Base-by-base conservation (phyloP, 1,140 invertebrate species). In the Drosophila sp. region DNA sequence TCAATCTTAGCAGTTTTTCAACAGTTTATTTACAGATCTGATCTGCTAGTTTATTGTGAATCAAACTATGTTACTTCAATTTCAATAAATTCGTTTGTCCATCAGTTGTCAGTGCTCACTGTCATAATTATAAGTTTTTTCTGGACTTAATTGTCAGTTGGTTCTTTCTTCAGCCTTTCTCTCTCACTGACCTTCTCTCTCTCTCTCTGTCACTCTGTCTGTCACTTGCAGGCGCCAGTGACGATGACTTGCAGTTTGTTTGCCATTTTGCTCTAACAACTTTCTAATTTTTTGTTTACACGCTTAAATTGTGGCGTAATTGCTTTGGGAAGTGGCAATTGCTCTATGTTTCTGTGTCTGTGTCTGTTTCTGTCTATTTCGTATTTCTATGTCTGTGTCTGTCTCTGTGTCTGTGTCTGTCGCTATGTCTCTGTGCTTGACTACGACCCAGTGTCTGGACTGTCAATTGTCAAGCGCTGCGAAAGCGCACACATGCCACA, bases 281-380 rank as follows among this genome's bases (percentile, higher is more conserved):
- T 87, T 87, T 89, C 79, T 87, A 89, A 89, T 89, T 89, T 89
- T 89, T 89, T 89, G 83, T 89, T 89, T 89, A 83, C 83, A 83
- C 79, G 83, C 83, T 83, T 89, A 89, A 89, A 89, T 89, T 80
- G 79, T 83, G 70, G 61, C 79, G 84, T 89, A 89, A 89, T 89
- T 89, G 83, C 84, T 89, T 89, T 77, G 84, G 83, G 83, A 89
- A 89, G 83, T 89, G 84, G 87, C 65, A 89, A 89, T 77, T 89
- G 79, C 48, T 80, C 18, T 67, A 25, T 43, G 61, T 67, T 2
- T 58, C 7, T 46, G n/a, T 41, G 8, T 40, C 8, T 36, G 1
- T 61, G 16, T 61, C 29, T 40, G 11, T 45, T 36, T 45, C 41
- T 76, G 29, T 59, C 21, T 16, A 13, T 38, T 29, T 46, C 29